Base-by-base conservation (phyloP, 2,797 vertebrate species). In the Rhincodon typus region DNA sequence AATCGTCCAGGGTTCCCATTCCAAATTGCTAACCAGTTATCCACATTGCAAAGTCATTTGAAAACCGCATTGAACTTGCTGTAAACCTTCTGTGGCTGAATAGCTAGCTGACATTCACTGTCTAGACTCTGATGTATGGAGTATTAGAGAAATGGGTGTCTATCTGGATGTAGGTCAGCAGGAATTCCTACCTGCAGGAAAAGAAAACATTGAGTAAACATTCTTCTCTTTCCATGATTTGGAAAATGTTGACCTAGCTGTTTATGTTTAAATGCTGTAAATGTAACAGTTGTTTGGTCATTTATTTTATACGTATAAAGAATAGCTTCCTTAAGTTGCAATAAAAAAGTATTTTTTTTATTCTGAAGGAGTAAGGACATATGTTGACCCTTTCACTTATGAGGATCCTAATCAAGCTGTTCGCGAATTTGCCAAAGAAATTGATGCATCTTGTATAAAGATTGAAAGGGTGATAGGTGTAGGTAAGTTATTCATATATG, bases 381-480 rank as follows among this genome's bases (percentile, higher is more conserved):
- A 99, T 3, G 99, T 99, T 74, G 99, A 99, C 97, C 99, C 99
- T 94, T 99, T 99, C 96, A 99, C 99, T 3, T 99, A 99, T 0
- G 99, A 99, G 97, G 99, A 99, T 97, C 99, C 99, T 27, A 99
- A 99, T 97, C 99, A 99, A 97, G 99, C 99, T 53, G 99, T 99
- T 96, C 98, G 98, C 1, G 99, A 99, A 98, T 99, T 99, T 96
- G 99, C 99, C 97, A 99, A 99, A 97, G 99, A 99, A 98, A 99
- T 99, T 0, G 99, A 99, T 72, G 99, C 99, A 19, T 99, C 99
- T 96, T 99, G 98, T 96, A 99, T 99, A 97, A 99, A 99, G 97
- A 99, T 99, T 23, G 99, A 99, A 98, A 99, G 99, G 98, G 99
- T 99, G 95, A 99, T 99, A 87, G 99, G 99, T 96, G 98, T 99